Percentiles rank a stretch among this genome's conserved stretches.
These are phyloP conservation scores for Labeo rohita DNA, from an alignment of 2,113 vertebrate genomes.

Conservation along the genomic window DNA sequence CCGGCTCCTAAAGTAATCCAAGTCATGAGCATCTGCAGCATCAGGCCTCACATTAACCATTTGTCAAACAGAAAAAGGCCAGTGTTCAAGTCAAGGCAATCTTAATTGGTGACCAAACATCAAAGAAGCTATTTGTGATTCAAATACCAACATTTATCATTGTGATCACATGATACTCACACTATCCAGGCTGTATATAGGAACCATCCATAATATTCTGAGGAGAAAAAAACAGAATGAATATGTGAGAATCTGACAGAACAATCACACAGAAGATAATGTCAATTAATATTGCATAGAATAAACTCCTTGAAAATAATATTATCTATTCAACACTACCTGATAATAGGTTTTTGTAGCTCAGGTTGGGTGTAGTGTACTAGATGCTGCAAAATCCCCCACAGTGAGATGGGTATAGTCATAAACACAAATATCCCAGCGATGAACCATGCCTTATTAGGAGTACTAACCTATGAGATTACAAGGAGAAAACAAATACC, in stretches of 20 bases:
- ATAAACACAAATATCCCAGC: constrained; percentile 96
- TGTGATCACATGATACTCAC: constrained; percentile 80
- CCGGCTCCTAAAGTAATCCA: not conserved
- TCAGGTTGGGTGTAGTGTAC: constrained; percentile 97
- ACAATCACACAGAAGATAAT: constrained; percentile 6
- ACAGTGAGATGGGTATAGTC: constrained; percentile 95
- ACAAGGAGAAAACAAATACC: not conserved
- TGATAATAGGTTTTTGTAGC: constrained; percentile 96
- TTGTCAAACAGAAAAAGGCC: not conserved
- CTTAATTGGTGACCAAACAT: not conserved
- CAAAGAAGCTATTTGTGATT: not conserved
- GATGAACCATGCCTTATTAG: constrained; percentile 97
- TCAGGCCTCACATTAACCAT: constrained; percentile 8
- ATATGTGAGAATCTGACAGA: not conserved
- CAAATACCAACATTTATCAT: not conserved
- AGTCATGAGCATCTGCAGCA: constrained; percentile 20
- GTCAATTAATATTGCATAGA: not conserved
- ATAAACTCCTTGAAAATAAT: not conserved
- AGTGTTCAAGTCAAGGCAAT: not conserved
- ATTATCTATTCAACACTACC: constrained; percentile 72
- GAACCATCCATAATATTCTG: constrained; percentile 99
- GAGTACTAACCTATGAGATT: constrained; percentile 84
- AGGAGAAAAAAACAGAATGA: not conserved
- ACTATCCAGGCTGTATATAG: constrained; percentile 98
- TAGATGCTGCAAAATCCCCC: constrained; percentile 96